phyloP scores from a whole-genome alignment of 2,888 invertebrate genomes.

The Copidosoma aretas region DNA sequence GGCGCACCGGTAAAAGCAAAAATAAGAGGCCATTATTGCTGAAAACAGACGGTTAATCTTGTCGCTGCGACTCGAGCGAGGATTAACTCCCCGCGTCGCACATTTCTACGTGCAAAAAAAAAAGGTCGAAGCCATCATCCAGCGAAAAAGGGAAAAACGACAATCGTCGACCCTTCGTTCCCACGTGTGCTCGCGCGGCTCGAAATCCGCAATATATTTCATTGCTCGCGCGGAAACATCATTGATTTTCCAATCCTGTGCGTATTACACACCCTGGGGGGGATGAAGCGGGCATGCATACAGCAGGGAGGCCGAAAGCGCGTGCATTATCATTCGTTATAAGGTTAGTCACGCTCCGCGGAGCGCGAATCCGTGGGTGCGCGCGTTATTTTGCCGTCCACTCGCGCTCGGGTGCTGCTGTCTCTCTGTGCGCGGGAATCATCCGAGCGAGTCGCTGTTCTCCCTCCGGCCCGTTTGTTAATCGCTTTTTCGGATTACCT shows the following conservation, averaged over 20 bases:
- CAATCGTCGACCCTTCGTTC: conserved; percentile 1
- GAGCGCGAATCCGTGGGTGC: conserved; percentile 2
- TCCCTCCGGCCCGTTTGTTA: conserved; percentile 13
- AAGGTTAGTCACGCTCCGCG: conserved; percentile 35
- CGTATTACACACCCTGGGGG: neutral
- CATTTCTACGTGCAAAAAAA: neutral
- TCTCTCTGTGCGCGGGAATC: conserved; percentile 12
- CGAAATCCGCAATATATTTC: conserved; percentile 26
- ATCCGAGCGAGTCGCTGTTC: conserved; percentile 24
- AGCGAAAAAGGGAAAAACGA: neutral
- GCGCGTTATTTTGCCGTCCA: conserved; percentile 23
- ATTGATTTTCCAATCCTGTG: conserved; percentile 25
- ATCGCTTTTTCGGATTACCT: conserved; percentile 32
- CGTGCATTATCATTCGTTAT: conserved; percentile 38
- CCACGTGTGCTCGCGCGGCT: neutral
- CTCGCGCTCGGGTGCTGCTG: conserved; percentile 1
- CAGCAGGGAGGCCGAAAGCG: conserved; percentile 14
- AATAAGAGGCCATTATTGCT: neutral
- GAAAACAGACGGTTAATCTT: neutral
- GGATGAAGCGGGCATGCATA: neutral
- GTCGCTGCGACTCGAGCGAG: neutral
- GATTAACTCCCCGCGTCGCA: neutral
- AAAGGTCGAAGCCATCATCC: neutral
- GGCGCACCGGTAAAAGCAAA: neutral
- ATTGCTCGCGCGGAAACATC: conserved; percentile 24